Evolutionary conservation across 2,797 vertebrate genomes (phyloP), one percentile per base, ranked within the genome.

Genomic region (Oryzias sinensis): DNA sequence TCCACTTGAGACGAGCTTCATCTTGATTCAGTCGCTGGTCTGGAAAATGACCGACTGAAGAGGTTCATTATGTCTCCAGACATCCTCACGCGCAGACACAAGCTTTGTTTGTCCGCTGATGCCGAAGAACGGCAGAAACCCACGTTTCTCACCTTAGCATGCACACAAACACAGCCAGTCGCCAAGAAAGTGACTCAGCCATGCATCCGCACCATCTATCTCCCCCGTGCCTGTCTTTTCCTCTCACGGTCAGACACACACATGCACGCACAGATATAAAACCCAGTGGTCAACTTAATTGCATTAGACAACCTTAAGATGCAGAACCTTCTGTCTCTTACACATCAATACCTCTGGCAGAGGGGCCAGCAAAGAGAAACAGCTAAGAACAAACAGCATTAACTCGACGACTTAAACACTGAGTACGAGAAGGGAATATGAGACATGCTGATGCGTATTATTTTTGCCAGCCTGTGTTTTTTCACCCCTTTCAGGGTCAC

Each of bases 241-340:
- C 17, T 43, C 43, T 43, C 46, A 65, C 51, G 24, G 27, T 48
- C 52, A 46, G 14, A 24, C 37, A 63, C 55, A 54, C 45, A 62
- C n/a, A 17, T 56, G 49, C 17, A 62, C 27, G 8, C 27, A 14
- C n/a, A 15, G 27, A 24, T 46, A 5, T 53, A 58, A 69, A 77
- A 70, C 74, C 70, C 85, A 88, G 70, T 77, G 85, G 80, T 86
- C 64, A 70, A 81, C 66, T 68, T 85, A 88, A 88, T 86, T 86
- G 80, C 72, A 85, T 85, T 83, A 80, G 68, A 54, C 56, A 52
- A 77, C 76, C 75, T 83, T 80, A 75, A 80, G 70, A 76, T 72
- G 63, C 75, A 81, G 75, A 78, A 70, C 73, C 81, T 78, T 87
- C 81, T 87, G 79, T 69, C 27, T 78, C 78, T 86, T 82, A 81